Evolutionary conservation across 2,797 vertebrate genomes (phyloP).

Genomic region (Anguilla megastoma): DNA sequence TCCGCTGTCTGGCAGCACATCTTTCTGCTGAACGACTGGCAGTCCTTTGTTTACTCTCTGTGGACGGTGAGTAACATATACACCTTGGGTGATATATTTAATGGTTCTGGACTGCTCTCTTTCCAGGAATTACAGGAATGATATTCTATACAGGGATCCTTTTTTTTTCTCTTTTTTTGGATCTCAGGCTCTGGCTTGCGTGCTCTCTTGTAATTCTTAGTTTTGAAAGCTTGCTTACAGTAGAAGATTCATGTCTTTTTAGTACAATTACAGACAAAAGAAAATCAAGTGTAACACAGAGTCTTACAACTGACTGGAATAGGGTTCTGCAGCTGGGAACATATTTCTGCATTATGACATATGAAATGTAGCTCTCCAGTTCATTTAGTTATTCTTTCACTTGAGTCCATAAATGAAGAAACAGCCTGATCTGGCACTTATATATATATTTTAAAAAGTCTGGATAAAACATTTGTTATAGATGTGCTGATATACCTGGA

Average conservation of each 20-base stretch:
- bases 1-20: not conserved
- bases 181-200: not conserved
- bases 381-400: not conserved
- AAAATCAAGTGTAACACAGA: not conserved
- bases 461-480: too few species aligned
- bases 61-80: not conserved
- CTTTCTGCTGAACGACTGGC: not conserved
- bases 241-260: not conserved
- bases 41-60: not conserved
- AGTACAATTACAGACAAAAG: not conserved
- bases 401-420: not conserved
- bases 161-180: not conserved
- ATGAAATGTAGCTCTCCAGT: not conserved
- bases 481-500: too few species aligned
- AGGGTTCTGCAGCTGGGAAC: not conserved
- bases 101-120: not conserved
- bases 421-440: not conserved
- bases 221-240: not conserved
- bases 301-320: not conserved
- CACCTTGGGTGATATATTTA: not conserved
- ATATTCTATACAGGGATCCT: not conserved
- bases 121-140: conserved; percentile 11
- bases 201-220: not conserved
- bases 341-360: not conserved
- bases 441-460: too few species aligned